These are phyloP conservation scores for Drosophila truncata DNA, from an alignment of 1,140 invertebrate species.

Conservation along the genomic window DNA sequence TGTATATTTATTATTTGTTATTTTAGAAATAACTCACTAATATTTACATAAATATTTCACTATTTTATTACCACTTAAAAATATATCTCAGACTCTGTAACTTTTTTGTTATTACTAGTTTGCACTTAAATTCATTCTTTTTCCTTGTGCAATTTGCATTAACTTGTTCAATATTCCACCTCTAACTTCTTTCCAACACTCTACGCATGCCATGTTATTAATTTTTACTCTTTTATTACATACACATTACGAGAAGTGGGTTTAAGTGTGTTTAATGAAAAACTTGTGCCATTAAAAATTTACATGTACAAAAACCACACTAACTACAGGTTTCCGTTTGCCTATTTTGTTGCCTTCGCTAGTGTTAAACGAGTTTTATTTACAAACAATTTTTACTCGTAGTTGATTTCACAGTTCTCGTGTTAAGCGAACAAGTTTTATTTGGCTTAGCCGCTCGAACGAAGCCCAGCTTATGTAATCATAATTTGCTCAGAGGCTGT, in stretches of 20 bases:
- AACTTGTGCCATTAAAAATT: conserved; percentile 82
- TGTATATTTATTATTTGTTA: not conserved
- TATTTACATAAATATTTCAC: not conserved
- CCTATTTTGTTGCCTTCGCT: conserved; percentile 20
- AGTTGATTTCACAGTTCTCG: conserved; percentile 73
- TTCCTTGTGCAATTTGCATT: conserved; percentile 32
- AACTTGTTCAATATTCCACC: conserved; percentile 19
- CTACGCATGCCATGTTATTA: conserved; percentile 18
- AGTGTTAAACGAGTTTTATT: conserved; percentile 76
- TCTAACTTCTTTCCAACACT: conserved; percentile 21
- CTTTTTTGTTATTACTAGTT: not conserved
- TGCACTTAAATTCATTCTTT: not conserved
- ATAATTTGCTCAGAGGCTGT: conserved; percentile 25
- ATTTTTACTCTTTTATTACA: conserved; percentile 30
- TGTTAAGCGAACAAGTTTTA: conserved; percentile 77
- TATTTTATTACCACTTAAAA: not conserved
- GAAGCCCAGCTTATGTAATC: conserved; percentile 61
- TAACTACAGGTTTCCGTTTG: conserved; percentile 50
- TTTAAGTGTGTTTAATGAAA: conserved; percentile 55
- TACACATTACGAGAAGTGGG: conserved; percentile 11
- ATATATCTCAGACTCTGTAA: not conserved
- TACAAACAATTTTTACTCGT: conserved; percentile 73
- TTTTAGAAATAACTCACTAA: not conserved
- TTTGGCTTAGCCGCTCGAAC: conserved; percentile 47
- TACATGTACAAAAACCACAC: conserved; percentile 55